phyloP scores from a whole-genome alignment of 2,888 invertebrate genomes.

The Pristionchus exspectatus region DNA sequence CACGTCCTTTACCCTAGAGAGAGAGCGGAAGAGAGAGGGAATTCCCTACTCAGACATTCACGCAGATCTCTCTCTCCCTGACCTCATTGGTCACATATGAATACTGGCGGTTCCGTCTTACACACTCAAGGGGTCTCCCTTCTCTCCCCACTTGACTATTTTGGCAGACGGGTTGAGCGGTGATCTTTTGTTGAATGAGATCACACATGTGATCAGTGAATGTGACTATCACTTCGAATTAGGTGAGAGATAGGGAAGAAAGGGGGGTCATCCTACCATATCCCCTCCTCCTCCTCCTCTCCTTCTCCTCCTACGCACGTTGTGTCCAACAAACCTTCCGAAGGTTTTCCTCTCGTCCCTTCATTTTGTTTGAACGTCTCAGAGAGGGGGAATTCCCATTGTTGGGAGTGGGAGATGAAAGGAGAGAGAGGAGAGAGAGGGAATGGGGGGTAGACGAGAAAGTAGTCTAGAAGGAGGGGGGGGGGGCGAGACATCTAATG shows the following conservation, averaged over 20 bases:
- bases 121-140: neutral
- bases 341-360: neutral
- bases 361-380: conserved; percentile 43
- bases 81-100: conserved; percentile 30
- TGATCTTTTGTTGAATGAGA: conserved; percentile 27
- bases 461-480: conserved; percentile 1
- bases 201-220: conserved; percentile 44
- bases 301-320: neutral
- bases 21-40: conserved; percentile 7
- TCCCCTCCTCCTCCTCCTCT: neutral
- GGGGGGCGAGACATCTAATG: conserved; percentile 26
- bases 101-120: neutral
- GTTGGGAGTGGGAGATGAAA: conserved; percentile 25
- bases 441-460: conserved; percentile 1
- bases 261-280: conserved; percentile 30
- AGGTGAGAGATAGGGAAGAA: neutral
- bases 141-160: conserved; percentile 3
- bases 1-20: conserved; percentile 22
- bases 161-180: neutral
- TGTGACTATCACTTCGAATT: conserved; percentile 39
- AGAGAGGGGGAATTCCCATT: conserved; percentile 50
- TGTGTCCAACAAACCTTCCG: neutral
- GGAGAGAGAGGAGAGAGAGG: conserved; percentile 17
- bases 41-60: conserved; percentile 14
- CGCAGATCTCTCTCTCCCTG: conserved; percentile 11